Conservation (phyloP, 1,140 invertebrate species). For the Manduca sexta region DNA sequence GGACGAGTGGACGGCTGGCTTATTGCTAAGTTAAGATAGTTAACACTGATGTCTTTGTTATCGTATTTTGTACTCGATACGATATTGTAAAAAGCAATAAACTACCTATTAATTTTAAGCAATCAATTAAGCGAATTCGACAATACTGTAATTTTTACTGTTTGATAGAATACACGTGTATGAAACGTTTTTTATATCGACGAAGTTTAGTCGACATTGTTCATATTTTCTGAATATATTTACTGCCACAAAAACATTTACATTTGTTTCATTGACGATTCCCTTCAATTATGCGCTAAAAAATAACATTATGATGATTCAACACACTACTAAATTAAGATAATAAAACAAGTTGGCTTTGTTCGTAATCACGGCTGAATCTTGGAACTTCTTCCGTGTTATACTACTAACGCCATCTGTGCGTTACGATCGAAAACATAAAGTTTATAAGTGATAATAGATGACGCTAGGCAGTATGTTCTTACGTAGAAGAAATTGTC, state of each 20-base stretch:
- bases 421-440: too few species aligned
- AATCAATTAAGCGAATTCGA: constrained; percentile 56
- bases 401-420: too few species aligned
- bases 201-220: constrained; percentile 57
- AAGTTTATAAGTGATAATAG: too few species aligned
- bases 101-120: constrained; percentile 59
- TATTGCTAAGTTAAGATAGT: constrained; percentile 50
- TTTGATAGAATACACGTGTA: constrained; percentile 39
- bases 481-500: too few species aligned
- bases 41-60: constrained; percentile 58
- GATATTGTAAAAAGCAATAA: constrained; percentile 72
- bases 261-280: constrained; percentile 26
- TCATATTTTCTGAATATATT: constrained; percentile 73
- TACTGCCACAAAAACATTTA: constrained; percentile 58
- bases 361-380: too few species aligned
- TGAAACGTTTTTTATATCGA: constrained; percentile 55
- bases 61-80: constrained; percentile 64
- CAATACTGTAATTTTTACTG: constrained; percentile 64
- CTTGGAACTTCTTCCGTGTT: too few species aligned
- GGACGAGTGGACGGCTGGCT: constrained; percentile 54
- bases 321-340: not conserved
- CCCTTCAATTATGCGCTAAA: too few species aligned
- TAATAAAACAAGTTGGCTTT: too few species aligned
- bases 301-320: constrained; percentile 10
- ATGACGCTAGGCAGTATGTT: too few species aligned